Base-by-base conservation (phyloP, 1,140 invertebrate genomes). In the Ectropis grisescens region DNA sequence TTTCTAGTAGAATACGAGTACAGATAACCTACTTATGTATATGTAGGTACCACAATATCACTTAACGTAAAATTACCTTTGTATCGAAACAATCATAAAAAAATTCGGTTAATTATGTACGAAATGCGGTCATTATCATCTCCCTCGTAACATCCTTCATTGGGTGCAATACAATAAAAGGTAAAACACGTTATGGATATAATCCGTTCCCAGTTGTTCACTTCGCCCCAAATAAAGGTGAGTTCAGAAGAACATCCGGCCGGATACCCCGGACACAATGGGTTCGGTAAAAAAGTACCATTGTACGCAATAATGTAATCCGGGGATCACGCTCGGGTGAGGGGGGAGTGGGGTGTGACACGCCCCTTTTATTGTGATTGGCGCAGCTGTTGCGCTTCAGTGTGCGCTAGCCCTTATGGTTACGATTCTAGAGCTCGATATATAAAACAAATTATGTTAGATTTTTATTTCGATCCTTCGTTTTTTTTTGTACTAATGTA, bases 361-460 rank as follows among this genome's bases (percentile, higher is more conserved):
- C 75, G 70, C 71, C 71, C 71, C 67, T 47, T 47, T 53, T 51
- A 75, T 72, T 76, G 75, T 76, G 71, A 80, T 80, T 80, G 75
- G 75, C 58, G 75, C 75, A 76, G 75, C 75, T 80, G 75, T 72
- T 54, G 43, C 56, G 54, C 38, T 32, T 47, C 49, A 42, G 53
- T 64, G 65, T 69, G 55, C 50, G 46, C 51, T 35, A 44, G 41
- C 40, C 54, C 50, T 68, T 59, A 61, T 39, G 44, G 46, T 41
- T n/a, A n/a, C n/a, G n/a, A n/a, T n/a, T n/a, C n/a, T n/a, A n/a
- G n/a, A n/a, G n/a, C n/a, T n/a, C n/a, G n/a, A n/a, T n/a, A n/a
- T n/a, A n/a, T n/a, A n/a, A n/a, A n/a, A n/a, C n/a, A n/a, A n/a
- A n/a, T n/a, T n/a, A n/a, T n/a, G n/a, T n/a, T n/a, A n/a, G n/a